Percentiles rank a stretch among this genome's conserved stretches.
Evolutionary conservation across 2,888 invertebrate species (phyloP).

Genomic region (Cyrtodaria siliqua): DNA sequence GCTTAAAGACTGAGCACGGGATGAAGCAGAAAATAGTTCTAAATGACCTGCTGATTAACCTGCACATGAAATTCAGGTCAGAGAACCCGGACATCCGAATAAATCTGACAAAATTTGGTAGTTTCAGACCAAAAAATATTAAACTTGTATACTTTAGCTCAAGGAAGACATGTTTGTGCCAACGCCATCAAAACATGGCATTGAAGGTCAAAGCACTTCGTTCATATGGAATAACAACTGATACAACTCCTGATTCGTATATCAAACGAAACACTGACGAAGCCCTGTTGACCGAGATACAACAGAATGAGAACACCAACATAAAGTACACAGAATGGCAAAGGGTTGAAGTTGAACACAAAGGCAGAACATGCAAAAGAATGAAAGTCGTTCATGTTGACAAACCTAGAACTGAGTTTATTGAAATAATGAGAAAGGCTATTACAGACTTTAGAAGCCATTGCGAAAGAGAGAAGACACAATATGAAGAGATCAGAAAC

Average conservation of each 20-base stretch:
- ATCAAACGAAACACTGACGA: slow-evolving; percentile 15
- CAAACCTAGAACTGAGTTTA: slow-evolving; percentile 26
- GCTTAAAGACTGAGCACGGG: slow-evolving; percentile 8
- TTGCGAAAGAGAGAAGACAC: slow-evolving; percentile 21
- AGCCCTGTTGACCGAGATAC: slow-evolving; percentile 1
- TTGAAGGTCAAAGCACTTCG: slow-evolving; percentile 35
- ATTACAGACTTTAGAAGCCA: slow-evolving; percentile 20
- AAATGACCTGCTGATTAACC: slow-evolving; percentile 28
- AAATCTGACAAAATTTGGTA: slow-evolving; percentile 27
- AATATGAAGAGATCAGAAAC: slow-evolving; percentile 22
- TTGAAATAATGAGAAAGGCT: slow-evolving; percentile 23
- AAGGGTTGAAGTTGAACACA: slow-evolving; percentile 31
- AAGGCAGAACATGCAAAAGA: slow-evolving; percentile 28
- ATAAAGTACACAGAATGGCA: slow-evolving; percentile 36
- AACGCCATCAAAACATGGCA: slow-evolving; percentile 42
- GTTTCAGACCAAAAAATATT: slow-evolving; percentile 34
- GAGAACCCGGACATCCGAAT: slow-evolving; percentile 24
- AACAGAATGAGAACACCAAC: neutral
- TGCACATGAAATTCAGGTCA: slow-evolving; percentile 40
- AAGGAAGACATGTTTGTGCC: slow-evolving; percentile 41
- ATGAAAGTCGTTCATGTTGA: slow-evolving; percentile 25
- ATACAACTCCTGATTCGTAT: slow-evolving; percentile 16
- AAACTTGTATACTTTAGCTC: slow-evolving; percentile 35
- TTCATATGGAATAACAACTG: neutral
- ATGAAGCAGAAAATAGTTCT: slow-evolving; percentile 21